phyloP scores from a whole-genome alignment of 2,888 invertebrate species.

The Spodoptera picta region DNA sequence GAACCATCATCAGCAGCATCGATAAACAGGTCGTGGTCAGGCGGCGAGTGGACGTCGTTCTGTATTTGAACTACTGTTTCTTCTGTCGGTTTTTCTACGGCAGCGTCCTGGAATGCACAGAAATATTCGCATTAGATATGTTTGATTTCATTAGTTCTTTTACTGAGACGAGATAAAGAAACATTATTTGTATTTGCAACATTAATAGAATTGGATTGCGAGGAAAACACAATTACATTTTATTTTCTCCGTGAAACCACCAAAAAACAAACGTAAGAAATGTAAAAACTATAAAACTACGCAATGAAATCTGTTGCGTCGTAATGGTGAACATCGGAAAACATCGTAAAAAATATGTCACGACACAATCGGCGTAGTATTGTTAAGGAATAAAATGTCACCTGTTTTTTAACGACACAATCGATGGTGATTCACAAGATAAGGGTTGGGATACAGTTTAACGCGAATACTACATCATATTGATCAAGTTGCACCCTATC shows the following conservation, averaged over 20 bases:
- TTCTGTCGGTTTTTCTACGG: slow-evolving; percentile 73
- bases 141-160: too few species aligned
- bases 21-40: slow-evolving; percentile 91
- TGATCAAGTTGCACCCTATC: slow-evolving; percentile 50
- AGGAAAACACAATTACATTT: background rate
- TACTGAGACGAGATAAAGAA: too few species aligned
- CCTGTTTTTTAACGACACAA: background rate
- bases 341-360: slow-evolving; percentile 36
- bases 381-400: background rate
- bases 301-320: slow-evolving; percentile 53
- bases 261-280: slow-evolving; percentile 10
- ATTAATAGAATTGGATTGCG: background rate
- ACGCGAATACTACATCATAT: slow-evolving; percentile 28
- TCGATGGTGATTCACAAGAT: background rate
- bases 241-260: background rate
- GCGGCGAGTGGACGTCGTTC: slow-evolving; percentile 81
- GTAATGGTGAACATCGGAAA: slow-evolving; percentile 33
- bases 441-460: background rate
- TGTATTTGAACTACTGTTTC: slow-evolving; percentile 70
- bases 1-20: slow-evolving; percentile 91
- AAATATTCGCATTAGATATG: slow-evolving; percentile 13
- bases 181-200: background rate
- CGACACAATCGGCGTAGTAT: slow-evolving; percentile 8
- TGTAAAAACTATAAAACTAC: slow-evolving; percentile 24
- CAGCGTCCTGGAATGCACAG: slow-evolving; percentile 78